Evolutionary conservation across 2,797 vertebrate species (phyloP), one percentile per base, ranked within the genome.

Genomic region (Acropternis orthonyx): DNA sequence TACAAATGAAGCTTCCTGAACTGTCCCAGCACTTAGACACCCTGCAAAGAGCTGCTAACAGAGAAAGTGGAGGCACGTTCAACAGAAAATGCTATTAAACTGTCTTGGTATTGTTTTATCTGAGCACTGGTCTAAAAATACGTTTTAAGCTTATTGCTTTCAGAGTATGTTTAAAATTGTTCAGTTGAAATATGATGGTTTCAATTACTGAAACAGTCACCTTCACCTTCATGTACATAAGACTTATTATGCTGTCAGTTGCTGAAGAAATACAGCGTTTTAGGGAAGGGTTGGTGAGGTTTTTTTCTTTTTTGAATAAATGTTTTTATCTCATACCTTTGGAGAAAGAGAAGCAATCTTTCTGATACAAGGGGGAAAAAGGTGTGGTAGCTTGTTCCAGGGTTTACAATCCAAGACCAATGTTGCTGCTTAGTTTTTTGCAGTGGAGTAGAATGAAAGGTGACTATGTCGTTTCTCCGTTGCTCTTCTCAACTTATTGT

Each of bases 1-100:
- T 99, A 95, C 98, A 98, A 71, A 97, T 99, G 74, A 99, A 99
- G 94, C 98, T 99, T 93, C 99, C 99, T 30, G 98, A 99, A 65
- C 98, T 99, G 43, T 99, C 99, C 15, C 99, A 99, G 94, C 99
- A 99, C 93, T 98, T 99, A 67, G 98, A 99, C 83, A 98, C 98
- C 72, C 98, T 99, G 36, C 99, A 99, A 97, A 99, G 97, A 97
- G 97, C 98, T 51, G 98, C 99, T 90, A 99, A 99, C 97, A 98
- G 97, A 89, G 99, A 99, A 82, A 99, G 98, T 61, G 99, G 99
- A 98, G 99, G 99, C 99, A 97, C 9, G 19, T 78, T 88, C 49
- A 58, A 37, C 23, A 71, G n/a, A 81, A 92, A 69, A 82, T 34
- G 10, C 43, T 67, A 12, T 68, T 71, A 46, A 80, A 34, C 7